Evolutionary conservation across 64 coral and sea anemone genomes (phyloP).

Genomic region (Montipora foliosa): DNA sequence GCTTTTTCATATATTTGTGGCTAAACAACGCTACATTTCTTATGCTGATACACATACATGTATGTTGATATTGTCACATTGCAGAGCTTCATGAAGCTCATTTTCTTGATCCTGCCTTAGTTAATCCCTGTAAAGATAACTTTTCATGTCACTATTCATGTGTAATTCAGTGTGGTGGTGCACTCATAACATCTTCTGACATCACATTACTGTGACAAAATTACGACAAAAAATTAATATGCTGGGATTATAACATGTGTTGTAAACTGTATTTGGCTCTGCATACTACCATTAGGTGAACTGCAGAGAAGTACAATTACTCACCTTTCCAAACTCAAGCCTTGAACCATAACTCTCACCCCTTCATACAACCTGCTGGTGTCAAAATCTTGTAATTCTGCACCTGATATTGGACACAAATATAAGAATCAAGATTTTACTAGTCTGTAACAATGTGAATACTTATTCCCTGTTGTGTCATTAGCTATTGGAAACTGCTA

Average conservation of each 20-base stretch:
- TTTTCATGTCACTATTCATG: not conserved
- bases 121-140: not conserved
- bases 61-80: not conserved
- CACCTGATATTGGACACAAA: not conserved
- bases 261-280: not conserved
- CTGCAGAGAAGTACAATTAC: not conserved
- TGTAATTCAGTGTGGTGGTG: not conserved
- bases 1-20: too few species aligned
- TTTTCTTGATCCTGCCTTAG: not conserved
- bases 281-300: not conserved
- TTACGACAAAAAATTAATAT: not conserved
- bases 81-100: not conserved
- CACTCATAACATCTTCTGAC: not conserved
- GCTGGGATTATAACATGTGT: not conserved
- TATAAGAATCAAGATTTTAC: not conserved
- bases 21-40: too few species aligned
- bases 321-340: not conserved
- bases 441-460: not conserved
- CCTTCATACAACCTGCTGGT: not conserved
- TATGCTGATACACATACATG: not conserved
- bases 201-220: not conserved
- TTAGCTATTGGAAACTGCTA: too few species aligned
- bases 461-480: not conserved
- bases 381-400: not conserved
- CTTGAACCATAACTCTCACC: not conserved